These are phyloP conservation scores for Pasiphila rectangulata DNA, from an alignment of 2,888 invertebrate species.

Conservation along the genomic window DNA sequence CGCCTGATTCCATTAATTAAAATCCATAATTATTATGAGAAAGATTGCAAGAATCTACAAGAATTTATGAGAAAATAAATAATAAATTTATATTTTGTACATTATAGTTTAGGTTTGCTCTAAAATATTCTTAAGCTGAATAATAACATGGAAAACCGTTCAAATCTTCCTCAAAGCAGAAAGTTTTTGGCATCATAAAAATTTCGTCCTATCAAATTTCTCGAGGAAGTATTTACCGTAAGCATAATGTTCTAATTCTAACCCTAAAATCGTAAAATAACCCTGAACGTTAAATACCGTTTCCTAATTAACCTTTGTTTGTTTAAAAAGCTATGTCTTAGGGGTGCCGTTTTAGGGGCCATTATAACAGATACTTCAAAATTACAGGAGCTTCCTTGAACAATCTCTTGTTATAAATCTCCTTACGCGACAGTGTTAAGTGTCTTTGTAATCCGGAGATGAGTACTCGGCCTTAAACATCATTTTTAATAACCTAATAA, in stretches of 20 bases:
- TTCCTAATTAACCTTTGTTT: slow-evolving; percentile 24
- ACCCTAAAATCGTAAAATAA: slow-evolving; percentile 3
- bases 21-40: too few species aligned
- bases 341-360: slow-evolving; percentile 41
- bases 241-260: slow-evolving; percentile 2
- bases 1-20: too few species aligned
- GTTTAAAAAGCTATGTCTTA: slow-evolving; percentile 35
- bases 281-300: slow-evolving; percentile 4
- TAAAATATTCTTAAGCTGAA: too few species aligned
- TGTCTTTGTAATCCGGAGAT: slow-evolving; percentile 38
- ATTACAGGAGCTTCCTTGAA: slow-evolving; percentile 42
- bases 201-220: too few species aligned
- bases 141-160: background rate
- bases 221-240: too few species aligned
- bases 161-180: background rate
- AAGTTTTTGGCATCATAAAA: too few species aligned
- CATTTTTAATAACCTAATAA: background rate
- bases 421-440: slow-evolving; percentile 40
- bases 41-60: background rate
- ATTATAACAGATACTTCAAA: slow-evolving; percentile 43
- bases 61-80: too few species aligned
- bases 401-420: slow-evolving; percentile 48
- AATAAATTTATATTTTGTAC: too few species aligned
- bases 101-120: too few species aligned
- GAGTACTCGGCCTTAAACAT: slow-evolving; percentile 1